Percentiles rank a stretch among this genome's conserved stretches.
These are phyloP conservation scores for Clostera curtula DNA, from an alignment of 2,888 invertebrate species.

Conservation along the genomic window DNA sequence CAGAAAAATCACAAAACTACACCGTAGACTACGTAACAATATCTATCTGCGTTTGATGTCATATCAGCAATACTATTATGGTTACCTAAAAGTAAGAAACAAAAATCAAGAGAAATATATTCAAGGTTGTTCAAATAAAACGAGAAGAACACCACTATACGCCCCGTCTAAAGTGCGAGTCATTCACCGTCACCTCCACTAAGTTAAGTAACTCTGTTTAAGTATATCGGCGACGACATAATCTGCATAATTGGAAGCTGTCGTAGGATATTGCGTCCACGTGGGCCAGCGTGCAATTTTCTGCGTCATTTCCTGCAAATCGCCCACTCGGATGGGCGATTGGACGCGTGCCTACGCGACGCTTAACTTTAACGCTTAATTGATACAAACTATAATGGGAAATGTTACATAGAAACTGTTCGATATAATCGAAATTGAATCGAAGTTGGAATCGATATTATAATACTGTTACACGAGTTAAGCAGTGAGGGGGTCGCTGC, in stretches of 20 bases:
- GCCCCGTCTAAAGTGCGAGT: too few relatives aligned
- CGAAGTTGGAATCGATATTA: too few relatives aligned
- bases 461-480: too few relatives aligned
- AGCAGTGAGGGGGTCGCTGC: too few relatives aligned
- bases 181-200: conserved; percentile 4
- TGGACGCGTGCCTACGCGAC: conserved; percentile 39
- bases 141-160: background rate
- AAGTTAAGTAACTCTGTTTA: conserved; percentile 39
- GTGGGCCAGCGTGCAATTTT: conserved; percentile 69
- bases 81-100: too few relatives aligned
- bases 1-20: too few relatives aligned
- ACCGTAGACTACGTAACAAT: too few relatives aligned
- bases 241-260: conserved; percentile 72
- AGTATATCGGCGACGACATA: conserved; percentile 54
- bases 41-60: too few relatives aligned
- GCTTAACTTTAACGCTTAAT: conserved; percentile 45
- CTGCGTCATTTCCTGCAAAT: conserved; percentile 69
- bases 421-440: too few relatives aligned
- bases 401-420: conserved; percentile 3
- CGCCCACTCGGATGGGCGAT: conserved; percentile 49
- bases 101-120: background rate
- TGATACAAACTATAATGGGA: conserved; percentile 33
- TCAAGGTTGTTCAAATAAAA: background rate
- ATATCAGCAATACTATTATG: too few relatives aligned
- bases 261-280: conserved; percentile 70